phyloP scores from a whole-genome alignment of 2,888 invertebrate species.

The Eupeodes latifasciatus region DNA sequence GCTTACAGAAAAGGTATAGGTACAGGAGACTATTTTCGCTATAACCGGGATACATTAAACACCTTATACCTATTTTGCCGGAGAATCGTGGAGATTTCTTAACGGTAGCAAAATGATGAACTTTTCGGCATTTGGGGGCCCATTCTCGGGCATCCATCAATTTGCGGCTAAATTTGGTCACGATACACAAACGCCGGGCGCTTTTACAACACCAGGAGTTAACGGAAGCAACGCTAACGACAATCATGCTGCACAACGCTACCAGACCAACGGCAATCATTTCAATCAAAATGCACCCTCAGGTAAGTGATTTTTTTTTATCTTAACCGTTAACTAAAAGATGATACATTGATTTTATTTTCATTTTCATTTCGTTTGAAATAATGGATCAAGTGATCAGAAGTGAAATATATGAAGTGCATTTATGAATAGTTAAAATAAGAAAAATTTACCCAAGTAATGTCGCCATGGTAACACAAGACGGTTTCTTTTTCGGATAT shows the following conservation, averaged over 20 bases:
- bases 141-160: conserved; percentile 84
- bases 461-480: conserved; percentile 55
- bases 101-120: conserved; percentile 81
- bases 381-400: conserved; percentile 7
- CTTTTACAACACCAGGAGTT: conserved; percentile 83
- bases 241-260: conserved; percentile 84
- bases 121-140: conserved; percentile 84
- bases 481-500: conserved; percentile 12
- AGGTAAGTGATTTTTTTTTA: conserved; percentile 80
- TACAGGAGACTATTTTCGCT: conserved; percentile 50
- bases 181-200: conserved; percentile 83
- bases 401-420: conserved; percentile 2
- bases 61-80: conserved; percentile 25
- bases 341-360: neutral
- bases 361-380: neutral
- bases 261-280: conserved; percentile 84
- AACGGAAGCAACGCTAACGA: conserved; percentile 81
- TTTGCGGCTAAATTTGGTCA: conserved; percentile 84
- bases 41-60: conserved; percentile 68
- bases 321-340: neutral
- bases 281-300: conserved; percentile 84
- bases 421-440: conserved; percentile 1
- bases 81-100: conserved; percentile 28
- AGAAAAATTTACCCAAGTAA: neutral
- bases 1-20: conserved; percentile 14